Conservation (phyloP, 2,797 vertebrate species). For the Macroramphosus scolopax region DNA sequence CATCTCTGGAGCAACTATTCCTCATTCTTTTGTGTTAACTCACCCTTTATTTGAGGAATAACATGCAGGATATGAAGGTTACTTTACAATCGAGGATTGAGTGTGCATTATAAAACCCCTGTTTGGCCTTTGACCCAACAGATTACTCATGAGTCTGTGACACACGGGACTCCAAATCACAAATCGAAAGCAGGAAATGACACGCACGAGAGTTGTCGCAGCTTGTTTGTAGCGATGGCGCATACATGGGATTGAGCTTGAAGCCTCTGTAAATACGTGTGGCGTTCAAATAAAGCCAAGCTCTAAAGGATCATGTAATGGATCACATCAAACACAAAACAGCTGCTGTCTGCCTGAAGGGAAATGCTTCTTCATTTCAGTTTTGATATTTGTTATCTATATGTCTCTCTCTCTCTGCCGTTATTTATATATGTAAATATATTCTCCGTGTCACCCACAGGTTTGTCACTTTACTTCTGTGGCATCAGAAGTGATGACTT, state of each 20-base stretch:
- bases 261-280: constrained; percentile 39
- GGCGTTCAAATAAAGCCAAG: constrained; percentile 26
- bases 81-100: constrained; percentile 9
- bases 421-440: constrained; percentile 21
- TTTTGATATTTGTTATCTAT: constrained; percentile 9
- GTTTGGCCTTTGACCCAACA: constrained; percentile 22
- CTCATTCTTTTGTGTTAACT: not conserved
- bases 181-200: constrained; percentile 16
- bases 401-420: constrained; percentile 14
- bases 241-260: constrained; percentile 24
- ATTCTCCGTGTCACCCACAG: constrained; percentile 4
- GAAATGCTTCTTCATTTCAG: constrained; percentile 15
- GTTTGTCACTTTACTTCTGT: constrained; percentile 11
- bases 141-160: constrained; percentile 27
- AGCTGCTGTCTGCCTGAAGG: constrained; percentile 28
- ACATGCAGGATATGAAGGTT: constrained; percentile 12
- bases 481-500: not conserved
- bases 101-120: constrained; percentile 6
- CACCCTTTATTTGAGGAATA: constrained; percentile 3
- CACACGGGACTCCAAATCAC: constrained; percentile 26
- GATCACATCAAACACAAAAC: constrained; percentile 30
- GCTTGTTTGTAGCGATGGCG: not conserved
- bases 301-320: constrained; percentile 48
- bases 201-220: constrained; percentile 3
- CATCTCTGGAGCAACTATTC: not conserved